Percentiles rank a stretch among this genome's conserved stretches.
Conservation (phyloP, 2,797 vertebrate genomes). For the Eutrigla gurnardus region DNA sequence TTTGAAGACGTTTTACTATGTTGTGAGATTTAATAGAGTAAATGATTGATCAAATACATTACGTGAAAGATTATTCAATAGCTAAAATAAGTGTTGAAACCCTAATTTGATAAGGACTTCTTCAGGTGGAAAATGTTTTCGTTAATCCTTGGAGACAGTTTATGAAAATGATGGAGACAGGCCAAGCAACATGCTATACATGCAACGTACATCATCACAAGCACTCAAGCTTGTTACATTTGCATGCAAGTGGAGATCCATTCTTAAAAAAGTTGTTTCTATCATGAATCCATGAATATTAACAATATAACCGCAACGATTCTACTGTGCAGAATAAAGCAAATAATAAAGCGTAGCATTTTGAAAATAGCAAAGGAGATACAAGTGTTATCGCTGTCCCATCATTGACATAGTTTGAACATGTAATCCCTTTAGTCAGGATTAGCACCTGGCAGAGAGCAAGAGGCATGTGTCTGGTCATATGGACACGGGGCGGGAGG, state of each 20-base stretch:
- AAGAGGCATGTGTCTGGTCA: conserved; percentile 63
- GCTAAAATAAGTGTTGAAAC: background rate
- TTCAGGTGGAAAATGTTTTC: background rate
- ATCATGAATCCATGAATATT: background rate
- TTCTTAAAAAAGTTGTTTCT: background rate
- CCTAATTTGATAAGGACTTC: background rate
- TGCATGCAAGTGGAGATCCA: background rate
- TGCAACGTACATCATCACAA: background rate
- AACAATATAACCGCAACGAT: background rate
- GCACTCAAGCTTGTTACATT: background rate
- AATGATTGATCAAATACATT: background rate
- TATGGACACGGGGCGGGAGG: conserved; percentile 62
- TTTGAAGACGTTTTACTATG: background rate
- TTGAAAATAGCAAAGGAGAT: background rate
- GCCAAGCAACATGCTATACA: background rate
- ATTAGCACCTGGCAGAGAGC: conserved; percentile 74
- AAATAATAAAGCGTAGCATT: background rate
- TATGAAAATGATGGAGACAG: background rate
- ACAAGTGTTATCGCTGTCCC: conserved; percentile 12
- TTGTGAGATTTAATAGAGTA: background rate
- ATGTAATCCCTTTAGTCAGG: conserved; percentile 77
- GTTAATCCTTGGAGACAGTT: background rate
- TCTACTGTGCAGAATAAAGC: background rate
- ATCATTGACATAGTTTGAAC: conserved; percentile 63
- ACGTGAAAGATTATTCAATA: background rate